Percentiles rank a stretch among this genome's conserved stretches.
Evolutionary conservation across 1,140 invertebrate genomes (phyloP).

Genomic region (Notospermus geniculatus): DNA sequence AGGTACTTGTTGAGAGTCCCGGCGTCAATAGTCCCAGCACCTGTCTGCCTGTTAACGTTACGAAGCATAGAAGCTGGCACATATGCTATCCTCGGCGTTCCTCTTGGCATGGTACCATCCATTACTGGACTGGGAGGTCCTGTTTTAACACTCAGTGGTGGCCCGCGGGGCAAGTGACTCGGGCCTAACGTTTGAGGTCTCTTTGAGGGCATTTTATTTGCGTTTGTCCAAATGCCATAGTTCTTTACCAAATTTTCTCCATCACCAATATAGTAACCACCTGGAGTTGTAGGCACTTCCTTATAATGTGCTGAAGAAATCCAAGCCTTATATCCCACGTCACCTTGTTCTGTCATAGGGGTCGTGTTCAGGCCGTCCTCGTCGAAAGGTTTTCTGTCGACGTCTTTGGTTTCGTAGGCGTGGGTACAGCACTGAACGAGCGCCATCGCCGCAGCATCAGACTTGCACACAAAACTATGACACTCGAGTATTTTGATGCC

Average conservation of each 20-base stretch:
- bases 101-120: too few relatives aligned
- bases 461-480: slow-evolving; percentile 96
- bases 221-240: background rate
- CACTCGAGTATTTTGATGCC: slow-evolving; percentile 98
- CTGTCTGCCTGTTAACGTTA: too few relatives aligned
- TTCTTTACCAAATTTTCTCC: background rate
- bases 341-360: background rate
- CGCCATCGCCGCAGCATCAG: slow-evolving; percentile 42
- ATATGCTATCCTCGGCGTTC: too few relatives aligned
- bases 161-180: too few relatives aligned
- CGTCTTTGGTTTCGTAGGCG: slow-evolving; percentile 30
- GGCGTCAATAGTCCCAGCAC: too few relatives aligned
- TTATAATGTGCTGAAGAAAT: background rate
- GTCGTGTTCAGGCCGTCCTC: slow-evolving; percentile 1
- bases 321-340: background rate
- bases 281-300: background rate
- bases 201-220: too few relatives aligned
- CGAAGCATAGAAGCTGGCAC: too few relatives aligned
- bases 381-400: background rate
- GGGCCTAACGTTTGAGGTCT: too few relatives aligned
- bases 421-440: slow-evolving; percentile 44
- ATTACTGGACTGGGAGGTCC: too few relatives aligned
- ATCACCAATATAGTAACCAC: slow-evolving; percentile 2
- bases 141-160: too few relatives aligned
- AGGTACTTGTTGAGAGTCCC: too few relatives aligned